These are phyloP conservation scores for Platygyra sinensis DNA, from an alignment of 64 coral and sea anemone species.

Conservation along the genomic window DNA sequence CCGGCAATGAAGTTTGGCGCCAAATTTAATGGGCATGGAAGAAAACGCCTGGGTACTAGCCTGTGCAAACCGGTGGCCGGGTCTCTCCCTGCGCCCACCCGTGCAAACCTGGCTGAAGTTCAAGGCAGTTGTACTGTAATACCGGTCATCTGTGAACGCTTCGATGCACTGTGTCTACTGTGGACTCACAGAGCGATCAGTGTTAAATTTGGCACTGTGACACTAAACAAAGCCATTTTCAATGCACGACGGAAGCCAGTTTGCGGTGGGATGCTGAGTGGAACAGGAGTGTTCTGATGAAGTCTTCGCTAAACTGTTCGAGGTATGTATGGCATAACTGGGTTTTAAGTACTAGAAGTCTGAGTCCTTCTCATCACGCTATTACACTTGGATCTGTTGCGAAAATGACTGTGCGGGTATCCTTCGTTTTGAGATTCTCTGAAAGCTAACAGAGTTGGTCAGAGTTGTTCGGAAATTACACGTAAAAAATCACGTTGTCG, in stretches of 20 bases:
- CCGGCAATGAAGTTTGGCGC: too few relatives aligned
- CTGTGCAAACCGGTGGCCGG: too few relatives aligned
- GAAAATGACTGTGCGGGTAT: too few relatives aligned
- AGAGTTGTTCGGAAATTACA: too few relatives aligned
- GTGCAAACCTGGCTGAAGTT: constrained; percentile 43
- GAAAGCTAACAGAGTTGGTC: too few relatives aligned
- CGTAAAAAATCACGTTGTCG: too few relatives aligned
- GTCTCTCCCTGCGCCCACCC: constrained; percentile 19
- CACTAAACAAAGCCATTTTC: constrained; percentile 24
- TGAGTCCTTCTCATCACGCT: too few relatives aligned
- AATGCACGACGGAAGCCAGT: not conserved
- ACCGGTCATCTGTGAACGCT: constrained; percentile 23
- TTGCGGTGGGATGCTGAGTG: not conserved
- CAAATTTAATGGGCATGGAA: not conserved
- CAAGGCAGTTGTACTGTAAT: constrained; percentile 25
- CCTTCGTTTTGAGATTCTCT: too few relatives aligned
- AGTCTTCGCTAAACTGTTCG: not conserved
- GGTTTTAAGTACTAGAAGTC: too few relatives aligned
- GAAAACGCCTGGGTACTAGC: not conserved
- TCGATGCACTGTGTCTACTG: constrained; percentile 39
- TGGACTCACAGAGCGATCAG: constrained; percentile 12
- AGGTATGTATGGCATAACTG: not conserved
- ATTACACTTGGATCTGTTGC: too few relatives aligned
- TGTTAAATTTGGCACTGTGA: constrained; percentile 31
- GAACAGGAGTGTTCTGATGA: not conserved